Conservation (phyloP, 2,888 invertebrate genomes). For the Chorisops tibialis region DNA sequence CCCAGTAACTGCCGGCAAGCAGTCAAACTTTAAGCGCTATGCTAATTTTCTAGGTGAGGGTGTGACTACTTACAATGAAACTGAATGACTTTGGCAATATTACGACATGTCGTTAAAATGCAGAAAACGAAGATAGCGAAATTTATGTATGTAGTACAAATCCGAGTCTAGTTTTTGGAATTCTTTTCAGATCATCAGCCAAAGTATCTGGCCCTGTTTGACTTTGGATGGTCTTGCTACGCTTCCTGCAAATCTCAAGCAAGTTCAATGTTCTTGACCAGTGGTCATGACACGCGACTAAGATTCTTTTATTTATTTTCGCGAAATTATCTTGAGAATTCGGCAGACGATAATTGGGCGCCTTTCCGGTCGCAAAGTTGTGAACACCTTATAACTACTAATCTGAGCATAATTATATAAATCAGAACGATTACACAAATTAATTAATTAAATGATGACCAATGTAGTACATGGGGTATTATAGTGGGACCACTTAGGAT, state of each 20-base stretch:
- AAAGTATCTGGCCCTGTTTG: neutral
- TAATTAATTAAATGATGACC: conserved; percentile 14
- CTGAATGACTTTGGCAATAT: no score
- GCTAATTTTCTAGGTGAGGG: no score
- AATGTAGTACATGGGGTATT: neutral
- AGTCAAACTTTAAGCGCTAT: no score
- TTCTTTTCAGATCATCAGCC: no score
- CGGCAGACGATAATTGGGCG: neutral
- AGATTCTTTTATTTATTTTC: neutral
- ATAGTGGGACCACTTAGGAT: no score
- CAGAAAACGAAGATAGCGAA: no score
- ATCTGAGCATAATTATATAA: neutral
- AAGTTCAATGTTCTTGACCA: conserved; percentile 13
- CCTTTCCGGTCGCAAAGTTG: neutral
- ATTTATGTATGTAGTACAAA: no score
- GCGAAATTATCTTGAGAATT: neutral
- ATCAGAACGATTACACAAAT: conserved; percentile 6
- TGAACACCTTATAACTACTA: neutral
- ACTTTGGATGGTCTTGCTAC: conserved; percentile 2
- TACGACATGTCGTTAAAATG: no score
- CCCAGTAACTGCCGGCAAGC: no score
- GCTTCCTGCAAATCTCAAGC: neutral
- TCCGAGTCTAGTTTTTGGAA: no score
- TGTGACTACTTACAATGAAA: no score
- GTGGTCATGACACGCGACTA: conserved; percentile 3